Conservation (phyloP, 2,888 invertebrate genomes). For the Oscheius onirici region DNA sequence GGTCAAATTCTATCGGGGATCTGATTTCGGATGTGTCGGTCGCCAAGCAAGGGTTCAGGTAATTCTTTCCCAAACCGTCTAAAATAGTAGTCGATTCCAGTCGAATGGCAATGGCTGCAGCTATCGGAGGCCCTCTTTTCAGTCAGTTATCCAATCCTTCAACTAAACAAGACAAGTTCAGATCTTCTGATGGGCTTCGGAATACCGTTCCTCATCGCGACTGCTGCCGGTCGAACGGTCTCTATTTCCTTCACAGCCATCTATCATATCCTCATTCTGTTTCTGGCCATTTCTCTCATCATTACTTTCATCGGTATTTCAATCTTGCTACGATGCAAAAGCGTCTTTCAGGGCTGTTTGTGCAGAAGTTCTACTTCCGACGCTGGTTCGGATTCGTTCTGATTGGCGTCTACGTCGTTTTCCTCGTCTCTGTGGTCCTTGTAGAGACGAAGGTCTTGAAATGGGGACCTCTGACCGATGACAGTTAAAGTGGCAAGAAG, state of each 20-base stretch:
- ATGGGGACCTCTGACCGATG: conserved; percentile 24
- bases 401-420: conserved; percentile 36
- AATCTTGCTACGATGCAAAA: neutral
- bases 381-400: conserved; percentile 36
- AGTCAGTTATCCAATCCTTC: conserved; percentile 74
- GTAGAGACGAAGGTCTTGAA: conserved; percentile 37
- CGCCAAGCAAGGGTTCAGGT: conserved; percentile 76
- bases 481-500: neutral
- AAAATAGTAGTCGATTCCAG: conserved; percentile 68
- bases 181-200: conserved; percentile 67
- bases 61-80: no score
- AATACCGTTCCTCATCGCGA: conserved; percentile 62
- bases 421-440: conserved; percentile 37
- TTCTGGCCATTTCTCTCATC: conserved; percentile 41
- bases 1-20: conserved; percentile 79
- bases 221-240: conserved; percentile 7
- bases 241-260: conserved; percentile 40
- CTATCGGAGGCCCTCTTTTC: conserved; percentile 80
- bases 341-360: conserved; percentile 22
- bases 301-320: conserved; percentile 40
- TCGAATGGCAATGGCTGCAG: conserved; percentile 79
- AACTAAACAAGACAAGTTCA: conserved; percentile 31
- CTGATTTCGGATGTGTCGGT: conserved; percentile 78
- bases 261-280: conserved; percentile 45
- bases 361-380: conserved; percentile 38